Evolutionary conservation across 2,888 invertebrate genomes (phyloP).

Genomic region (Hypena proboscidalis): DNA sequence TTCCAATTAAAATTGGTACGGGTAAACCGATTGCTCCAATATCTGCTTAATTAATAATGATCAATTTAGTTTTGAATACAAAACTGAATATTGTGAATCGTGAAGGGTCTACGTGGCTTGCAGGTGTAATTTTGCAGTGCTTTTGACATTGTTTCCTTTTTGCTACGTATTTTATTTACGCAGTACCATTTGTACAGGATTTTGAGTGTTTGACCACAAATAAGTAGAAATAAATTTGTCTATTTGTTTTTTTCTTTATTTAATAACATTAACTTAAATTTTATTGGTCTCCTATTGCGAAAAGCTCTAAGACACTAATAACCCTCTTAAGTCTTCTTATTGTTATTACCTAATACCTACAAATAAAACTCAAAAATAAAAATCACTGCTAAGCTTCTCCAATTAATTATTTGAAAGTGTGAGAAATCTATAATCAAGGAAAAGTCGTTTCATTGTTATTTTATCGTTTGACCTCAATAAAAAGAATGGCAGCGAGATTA

Average conservation of each 20-base stretch:
- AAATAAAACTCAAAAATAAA: neutral
- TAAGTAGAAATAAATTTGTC: too few relatives aligned
- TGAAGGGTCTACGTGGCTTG: conserved; percentile 27
- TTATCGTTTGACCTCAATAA: conserved; percentile 33
- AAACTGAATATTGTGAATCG: conserved; percentile 18
- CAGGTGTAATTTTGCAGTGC: conserved; percentile 23
- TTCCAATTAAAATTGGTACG: conserved; percentile 32
- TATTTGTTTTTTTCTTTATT: too few relatives aligned
- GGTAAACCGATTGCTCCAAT: conserved; percentile 19
- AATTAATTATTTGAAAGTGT: conserved; percentile 48
- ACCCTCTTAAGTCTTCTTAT: too few relatives aligned
- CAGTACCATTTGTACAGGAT: too few relatives aligned
- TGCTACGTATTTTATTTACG: too few relatives aligned
- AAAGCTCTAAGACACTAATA: too few relatives aligned
- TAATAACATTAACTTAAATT: too few relatives aligned
- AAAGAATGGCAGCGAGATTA: conserved; percentile 31
- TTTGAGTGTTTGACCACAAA: too few relatives aligned
- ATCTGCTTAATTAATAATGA: conserved; percentile 35
- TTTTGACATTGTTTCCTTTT: too few relatives aligned
- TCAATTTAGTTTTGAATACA: conserved; percentile 28
- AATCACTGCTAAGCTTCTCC: neutral
- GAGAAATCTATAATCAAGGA: conserved; percentile 45
- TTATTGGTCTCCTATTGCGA: too few relatives aligned
- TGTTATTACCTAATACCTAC: too few relatives aligned
- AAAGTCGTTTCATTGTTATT: conserved; percentile 36